phyloP scores from a whole-genome alignment of 2,888 invertebrate genomes.

The Drosophila vallismaia region DNA sequence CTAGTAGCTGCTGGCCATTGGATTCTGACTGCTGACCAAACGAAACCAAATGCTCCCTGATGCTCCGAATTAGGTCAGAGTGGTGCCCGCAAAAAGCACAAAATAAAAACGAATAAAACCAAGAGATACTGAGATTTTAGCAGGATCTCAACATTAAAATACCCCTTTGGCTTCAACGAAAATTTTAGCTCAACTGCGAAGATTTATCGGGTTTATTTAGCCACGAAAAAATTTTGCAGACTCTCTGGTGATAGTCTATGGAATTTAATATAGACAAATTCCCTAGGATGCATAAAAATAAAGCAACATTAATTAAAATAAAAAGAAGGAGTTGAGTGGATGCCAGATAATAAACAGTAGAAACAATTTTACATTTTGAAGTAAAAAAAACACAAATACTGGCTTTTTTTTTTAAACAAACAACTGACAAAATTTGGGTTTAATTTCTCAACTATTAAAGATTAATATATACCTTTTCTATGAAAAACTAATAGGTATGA shows the following conservation, averaged over 20 bases:
- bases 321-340: too few relatives aligned
- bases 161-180: neutral
- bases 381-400: too few relatives aligned
- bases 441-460: too few relatives aligned
- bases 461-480: neutral
- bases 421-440: too few relatives aligned
- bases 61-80: slow-evolving; percentile 62
- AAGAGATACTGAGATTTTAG: neutral
- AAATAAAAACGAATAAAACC: slow-evolving; percentile 5
- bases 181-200: too few relatives aligned
- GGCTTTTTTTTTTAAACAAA: too few relatives aligned
- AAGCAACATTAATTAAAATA: too few relatives aligned
- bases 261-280: neutral
- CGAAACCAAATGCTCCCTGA: slow-evolving; percentile 43
- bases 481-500: slow-evolving; percentile 6
- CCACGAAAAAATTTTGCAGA: neutral
- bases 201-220: neutral
- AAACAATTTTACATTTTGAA: too few relatives aligned
- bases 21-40: slow-evolving; percentile 48
- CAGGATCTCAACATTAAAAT: neutral
- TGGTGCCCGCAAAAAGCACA: slow-evolving; percentile 55
- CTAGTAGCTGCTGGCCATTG: slow-evolving; percentile 6
- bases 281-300: too few relatives aligned
- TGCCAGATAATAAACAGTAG: too few relatives aligned
- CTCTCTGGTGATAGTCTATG: neutral